Percentiles rank a stretch among this genome's conserved stretches.
Evolutionary conservation across 2,113 vertebrate genomes (phyloP).

Genomic region (Dipodomys merriami): DNA sequence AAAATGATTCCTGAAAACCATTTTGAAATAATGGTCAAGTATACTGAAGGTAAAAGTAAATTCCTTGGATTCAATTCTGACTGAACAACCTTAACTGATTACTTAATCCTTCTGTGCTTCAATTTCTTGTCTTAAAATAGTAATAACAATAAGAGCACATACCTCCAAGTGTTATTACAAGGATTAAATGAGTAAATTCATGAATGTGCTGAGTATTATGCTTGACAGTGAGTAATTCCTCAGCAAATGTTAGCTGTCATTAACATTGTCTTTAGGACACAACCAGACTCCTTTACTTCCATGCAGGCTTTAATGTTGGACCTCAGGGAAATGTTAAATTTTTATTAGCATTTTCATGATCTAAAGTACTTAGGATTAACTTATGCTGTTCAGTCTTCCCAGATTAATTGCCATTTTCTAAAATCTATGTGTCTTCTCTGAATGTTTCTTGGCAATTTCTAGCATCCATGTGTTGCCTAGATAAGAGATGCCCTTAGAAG

Average conservation of each 20-base stretch:
- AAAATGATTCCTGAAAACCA: conserved; percentile 8
- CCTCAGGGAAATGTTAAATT: background rate
- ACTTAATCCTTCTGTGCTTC: background rate
- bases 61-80: background rate
- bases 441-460: background rate
- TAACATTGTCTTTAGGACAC: conserved; percentile 24
- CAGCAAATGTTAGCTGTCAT: conserved; percentile 28
- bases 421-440: background rate
- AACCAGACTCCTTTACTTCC: background rate
- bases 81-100: background rate
- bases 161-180: background rate
- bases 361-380: conserved; percentile 38
- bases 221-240: background rate
- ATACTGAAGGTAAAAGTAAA: background rate
- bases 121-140: conserved; percentile 5
- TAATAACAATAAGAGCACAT: background rate
- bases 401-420: background rate
- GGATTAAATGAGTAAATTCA: background rate
- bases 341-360: conserved; percentile 26
- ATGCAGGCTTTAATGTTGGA: background rate
- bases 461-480: background rate
- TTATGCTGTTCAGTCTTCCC: background rate
- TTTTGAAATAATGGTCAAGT: background rate
- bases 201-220: conserved; percentile 23
- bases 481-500: background rate